These are phyloP conservation scores for Parochlus steinenii DNA, from an alignment of 2,888 invertebrate species.

Conservation along the genomic window DNA sequence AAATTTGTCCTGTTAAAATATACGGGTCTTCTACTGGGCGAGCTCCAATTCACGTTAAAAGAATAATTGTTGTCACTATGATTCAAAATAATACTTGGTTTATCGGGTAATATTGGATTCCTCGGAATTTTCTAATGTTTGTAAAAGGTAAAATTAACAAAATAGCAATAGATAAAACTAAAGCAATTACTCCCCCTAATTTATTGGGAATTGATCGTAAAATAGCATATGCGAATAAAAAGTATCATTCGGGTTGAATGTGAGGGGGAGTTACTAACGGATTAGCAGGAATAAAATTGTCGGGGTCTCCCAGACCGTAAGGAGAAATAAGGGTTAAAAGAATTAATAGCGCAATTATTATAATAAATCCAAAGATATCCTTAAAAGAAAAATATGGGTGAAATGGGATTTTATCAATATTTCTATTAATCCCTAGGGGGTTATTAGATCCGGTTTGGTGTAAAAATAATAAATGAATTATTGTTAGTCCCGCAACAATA, in stretches of 20 bases:
- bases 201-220: conserved; percentile 66
- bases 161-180: conserved; percentile 49
- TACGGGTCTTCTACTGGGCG: conserved; percentile 51
- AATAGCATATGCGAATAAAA: conserved; percentile 67
- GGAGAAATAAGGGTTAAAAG: conserved; percentile 37
- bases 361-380: conserved; percentile 42
- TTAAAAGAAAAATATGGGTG: conserved; percentile 48
- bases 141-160: conserved; percentile 42
- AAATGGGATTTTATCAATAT: conserved; percentile 50
- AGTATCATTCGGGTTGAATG: conserved; percentile 76
- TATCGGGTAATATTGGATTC: conserved; percentile 41
- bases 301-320: conserved; percentile 46
- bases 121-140: conserved; percentile 38
- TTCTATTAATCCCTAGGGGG: conserved; percentile 44
- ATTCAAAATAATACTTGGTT: conserved; percentile 44
- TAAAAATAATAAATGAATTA: conserved; percentile 46
- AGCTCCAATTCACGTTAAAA: conserved; percentile 57
- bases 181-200: conserved; percentile 53
- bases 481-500: conserved; percentile 40
- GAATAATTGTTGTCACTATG: conserved; percentile 35
- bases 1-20: conserved; percentile 40
- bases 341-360: conserved; percentile 36
- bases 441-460: conserved; percentile 54
- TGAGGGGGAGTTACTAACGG: conserved; percentile 52
- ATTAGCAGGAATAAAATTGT: conserved; percentile 57